Evolutionary conservation across 2,113 vertebrate species (phyloP).

Genomic region (Sclerurus mexicanus): DNA sequence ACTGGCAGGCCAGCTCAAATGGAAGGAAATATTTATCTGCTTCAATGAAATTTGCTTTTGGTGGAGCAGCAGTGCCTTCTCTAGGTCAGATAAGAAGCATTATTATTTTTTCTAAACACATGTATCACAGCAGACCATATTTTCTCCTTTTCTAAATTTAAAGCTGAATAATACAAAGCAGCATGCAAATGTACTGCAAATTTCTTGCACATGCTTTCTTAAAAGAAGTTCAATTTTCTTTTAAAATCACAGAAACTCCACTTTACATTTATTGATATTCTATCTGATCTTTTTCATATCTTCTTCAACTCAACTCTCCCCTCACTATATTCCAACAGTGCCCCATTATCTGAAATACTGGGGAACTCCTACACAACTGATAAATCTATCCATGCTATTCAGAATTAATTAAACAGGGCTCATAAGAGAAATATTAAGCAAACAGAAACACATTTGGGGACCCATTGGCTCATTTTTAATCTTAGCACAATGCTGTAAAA

Average conservation of each 20-base stretch:
- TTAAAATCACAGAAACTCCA: neutral
- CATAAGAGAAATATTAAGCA: neutral
- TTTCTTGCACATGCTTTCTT: neutral
- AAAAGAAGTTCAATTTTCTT: neutral
- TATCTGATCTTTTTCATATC: neutral
- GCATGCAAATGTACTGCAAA: neutral
- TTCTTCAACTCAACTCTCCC: neutral
- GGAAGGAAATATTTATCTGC: slow-evolving; percentile 97
- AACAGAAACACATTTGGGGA: neutral
- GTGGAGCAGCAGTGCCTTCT: slow-evolving; percentile 83
- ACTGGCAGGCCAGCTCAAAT: slow-evolving; percentile 96
- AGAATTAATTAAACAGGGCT: neutral
- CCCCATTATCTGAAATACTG: neutral
- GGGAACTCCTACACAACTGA: neutral
- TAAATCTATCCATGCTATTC: neutral
- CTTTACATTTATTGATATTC: neutral
- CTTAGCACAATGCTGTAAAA: neutral
- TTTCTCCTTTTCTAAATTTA: neutral
- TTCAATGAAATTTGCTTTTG: slow-evolving; percentile 95
- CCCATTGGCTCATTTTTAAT: neutral
- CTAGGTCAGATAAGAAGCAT: slow-evolving; percentile 63
- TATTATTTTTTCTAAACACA: neutral
- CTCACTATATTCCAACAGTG: neutral
- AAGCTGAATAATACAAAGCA: neutral
- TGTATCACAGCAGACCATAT: neutral